phyloP scores from a whole-genome alignment of 2,888 invertebrate genomes.

The Parochlus steinenii region DNA sequence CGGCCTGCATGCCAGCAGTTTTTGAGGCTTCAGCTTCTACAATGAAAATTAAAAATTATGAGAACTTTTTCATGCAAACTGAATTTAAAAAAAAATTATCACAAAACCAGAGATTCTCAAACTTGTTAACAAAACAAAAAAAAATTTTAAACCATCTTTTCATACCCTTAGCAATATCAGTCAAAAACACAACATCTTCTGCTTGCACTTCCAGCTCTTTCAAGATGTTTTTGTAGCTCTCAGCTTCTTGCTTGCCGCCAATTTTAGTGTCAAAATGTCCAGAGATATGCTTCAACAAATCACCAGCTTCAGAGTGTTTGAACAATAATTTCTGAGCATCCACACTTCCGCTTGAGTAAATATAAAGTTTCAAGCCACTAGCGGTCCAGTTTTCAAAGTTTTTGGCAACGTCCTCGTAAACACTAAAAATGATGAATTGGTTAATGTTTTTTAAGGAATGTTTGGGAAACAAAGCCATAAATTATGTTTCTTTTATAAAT shows the following conservation, averaged over 20 bases:
- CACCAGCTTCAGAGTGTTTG: conserved; percentile 54
- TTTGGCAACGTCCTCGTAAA: conserved; percentile 70
- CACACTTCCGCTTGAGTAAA: conserved; percentile 86
- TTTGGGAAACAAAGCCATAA: background rate
- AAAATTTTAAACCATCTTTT: too few species aligned
- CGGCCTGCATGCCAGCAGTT: conserved; percentile 48
- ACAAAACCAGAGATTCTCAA: background rate
- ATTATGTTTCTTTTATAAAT: conserved; percentile 4
- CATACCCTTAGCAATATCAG: conserved; percentile 72
- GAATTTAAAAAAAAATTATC: conserved; percentile 9
- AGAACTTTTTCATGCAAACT: too few species aligned
- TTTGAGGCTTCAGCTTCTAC: conserved; percentile 74
- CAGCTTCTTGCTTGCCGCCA: conserved; percentile 60
- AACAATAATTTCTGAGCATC: conserved; percentile 82
- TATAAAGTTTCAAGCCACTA: conserved; percentile 51
- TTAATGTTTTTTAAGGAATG: conserved; percentile 1
- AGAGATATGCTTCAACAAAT: conserved; percentile 52
- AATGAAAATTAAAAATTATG: conserved; percentile 18
- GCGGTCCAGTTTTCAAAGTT: conserved; percentile 57
- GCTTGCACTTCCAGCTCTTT: conserved; percentile 44
- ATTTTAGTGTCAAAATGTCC: conserved; percentile 77
- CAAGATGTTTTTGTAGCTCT: conserved; percentile 65
- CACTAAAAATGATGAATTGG: conserved; percentile 36
- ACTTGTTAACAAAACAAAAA: background rate
- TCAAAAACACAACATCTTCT: conserved; percentile 65